Conservation (phyloP, 64 coral and sea anemone genomes). For the Actinia equina region DNA sequence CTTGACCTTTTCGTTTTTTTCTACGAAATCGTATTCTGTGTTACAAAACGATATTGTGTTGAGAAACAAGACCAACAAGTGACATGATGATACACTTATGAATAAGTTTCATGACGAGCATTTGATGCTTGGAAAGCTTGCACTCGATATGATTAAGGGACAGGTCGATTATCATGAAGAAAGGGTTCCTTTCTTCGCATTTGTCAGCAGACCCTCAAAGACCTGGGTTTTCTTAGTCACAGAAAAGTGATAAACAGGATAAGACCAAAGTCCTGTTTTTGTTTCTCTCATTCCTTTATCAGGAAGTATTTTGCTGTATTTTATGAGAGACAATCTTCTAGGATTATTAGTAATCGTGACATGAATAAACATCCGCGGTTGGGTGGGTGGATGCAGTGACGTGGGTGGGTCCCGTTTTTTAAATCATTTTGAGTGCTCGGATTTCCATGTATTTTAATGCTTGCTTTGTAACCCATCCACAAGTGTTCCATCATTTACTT, state of each 20-base stretch:
- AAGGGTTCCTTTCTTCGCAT: background rate
- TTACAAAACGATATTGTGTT: background rate
- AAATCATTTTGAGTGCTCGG: background rate
- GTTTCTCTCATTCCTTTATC: background rate
- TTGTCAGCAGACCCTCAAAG: background rate
- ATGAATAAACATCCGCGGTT: too few species aligned
- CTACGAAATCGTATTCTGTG: background rate
- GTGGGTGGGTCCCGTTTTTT: background rate
- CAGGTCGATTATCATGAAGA: background rate
- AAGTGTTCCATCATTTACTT: background rate
- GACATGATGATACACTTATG: background rate
- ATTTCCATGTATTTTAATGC: background rate
- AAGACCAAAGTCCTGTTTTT: background rate
- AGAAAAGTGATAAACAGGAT: background rate
- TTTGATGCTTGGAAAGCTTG: slow-evolving; percentile 10
- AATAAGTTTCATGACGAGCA: slow-evolving; percentile 2
- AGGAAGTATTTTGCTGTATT: background rate
- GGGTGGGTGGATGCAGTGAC: background rate
- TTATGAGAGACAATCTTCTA: background rate
- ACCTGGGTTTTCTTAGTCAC: background rate
- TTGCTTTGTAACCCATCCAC: background rate
- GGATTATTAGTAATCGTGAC: background rate
- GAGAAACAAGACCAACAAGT: slow-evolving; percentile 1
- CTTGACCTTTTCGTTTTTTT: background rate
- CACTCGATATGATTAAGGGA: background rate